Base-by-base conservation (phyloP, 2,888 invertebrate species). In the Chamaedrilus cognettii region DNA sequence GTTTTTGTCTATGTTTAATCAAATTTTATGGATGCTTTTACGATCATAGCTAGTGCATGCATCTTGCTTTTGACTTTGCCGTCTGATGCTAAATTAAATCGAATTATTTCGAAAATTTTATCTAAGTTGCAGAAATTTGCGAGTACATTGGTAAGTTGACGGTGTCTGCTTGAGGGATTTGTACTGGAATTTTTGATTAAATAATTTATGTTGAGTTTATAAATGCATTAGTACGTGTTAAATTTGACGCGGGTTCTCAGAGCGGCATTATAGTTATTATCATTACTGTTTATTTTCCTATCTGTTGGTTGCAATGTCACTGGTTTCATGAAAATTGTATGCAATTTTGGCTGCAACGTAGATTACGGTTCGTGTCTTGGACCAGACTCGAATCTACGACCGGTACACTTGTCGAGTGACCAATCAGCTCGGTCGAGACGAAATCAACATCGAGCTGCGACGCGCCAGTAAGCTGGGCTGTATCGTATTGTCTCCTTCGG, bases 331-430 rank as follows among this genome's bases (percentile, higher is more conserved):
- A 15, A 15, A 42, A 42, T 15, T 42, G 19, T 15, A 42, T 19
- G 42, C 42, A 19, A 42, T 42, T 42, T 42, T 55, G 28, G 15
- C 55, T 7, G 7, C 55, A 30, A 11, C 23, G 11, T 33, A 67
- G 67, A 67, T 67, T n/a, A 55, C 52, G 2, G 65, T 70, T 7
- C 63, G 56, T 3, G 69, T 71, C 28, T 63, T 63, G 26, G 71
- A 72, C 56, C 64, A 69, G 31, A 56, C 42, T 26, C 69, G 73
- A 71, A 72, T 73, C 51, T 73, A 67, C 55, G 69, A 68, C 28
- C 57, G 51, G 23, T 70, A 72, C 62, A 61, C 49, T 2, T 73
- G 73, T 50, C 35, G 42, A 28, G 71, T 71, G 19, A 65, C 30
- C 33, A 73, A 73, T 59, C 42, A 65, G 28, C 60, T 66, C 11